phyloP scores from a whole-genome alignment of 2,113 vertebrate species.

The Hipposideros armiger region DNA sequence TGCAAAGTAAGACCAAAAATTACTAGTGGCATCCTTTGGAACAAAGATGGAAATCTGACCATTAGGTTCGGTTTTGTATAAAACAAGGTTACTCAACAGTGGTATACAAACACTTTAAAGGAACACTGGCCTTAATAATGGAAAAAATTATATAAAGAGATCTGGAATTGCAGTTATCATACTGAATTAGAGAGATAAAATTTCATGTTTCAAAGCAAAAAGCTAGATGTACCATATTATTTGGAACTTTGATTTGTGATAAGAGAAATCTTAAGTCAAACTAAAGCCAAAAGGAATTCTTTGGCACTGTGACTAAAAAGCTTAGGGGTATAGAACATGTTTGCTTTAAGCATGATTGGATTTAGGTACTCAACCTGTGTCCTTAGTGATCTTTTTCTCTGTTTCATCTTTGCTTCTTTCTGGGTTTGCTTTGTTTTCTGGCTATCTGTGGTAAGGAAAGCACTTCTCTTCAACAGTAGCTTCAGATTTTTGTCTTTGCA shows the following conservation, averaged over 20 bases:
- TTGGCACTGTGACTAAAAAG: background rate
- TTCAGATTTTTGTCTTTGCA: background rate
- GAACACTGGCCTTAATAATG: background rate
- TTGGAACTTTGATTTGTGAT: background rate
- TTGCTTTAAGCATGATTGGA: background rate
- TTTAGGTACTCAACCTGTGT: background rate
- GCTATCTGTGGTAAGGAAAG: background rate
- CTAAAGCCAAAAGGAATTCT: background rate
- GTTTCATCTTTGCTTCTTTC: background rate
- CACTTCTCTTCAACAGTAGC: background rate
- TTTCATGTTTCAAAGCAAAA: background rate
- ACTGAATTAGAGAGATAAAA: background rate
- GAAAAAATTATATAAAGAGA: background rate
- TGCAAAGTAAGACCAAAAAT: background rate
- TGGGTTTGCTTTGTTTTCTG: conserved; percentile 24
- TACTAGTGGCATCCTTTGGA: background rate
- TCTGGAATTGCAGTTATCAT: background rate
- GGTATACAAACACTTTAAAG: background rate
- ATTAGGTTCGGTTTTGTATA: background rate
- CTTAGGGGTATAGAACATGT: background rate
- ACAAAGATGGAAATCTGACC: background rate
- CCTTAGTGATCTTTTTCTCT: background rate
- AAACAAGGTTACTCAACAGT: background rate
- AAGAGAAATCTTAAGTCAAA: background rate
- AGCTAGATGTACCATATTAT: background rate